Base-by-base conservation (phyloP, 2,888 invertebrate genomes). In the Luperina testacea region DNA sequence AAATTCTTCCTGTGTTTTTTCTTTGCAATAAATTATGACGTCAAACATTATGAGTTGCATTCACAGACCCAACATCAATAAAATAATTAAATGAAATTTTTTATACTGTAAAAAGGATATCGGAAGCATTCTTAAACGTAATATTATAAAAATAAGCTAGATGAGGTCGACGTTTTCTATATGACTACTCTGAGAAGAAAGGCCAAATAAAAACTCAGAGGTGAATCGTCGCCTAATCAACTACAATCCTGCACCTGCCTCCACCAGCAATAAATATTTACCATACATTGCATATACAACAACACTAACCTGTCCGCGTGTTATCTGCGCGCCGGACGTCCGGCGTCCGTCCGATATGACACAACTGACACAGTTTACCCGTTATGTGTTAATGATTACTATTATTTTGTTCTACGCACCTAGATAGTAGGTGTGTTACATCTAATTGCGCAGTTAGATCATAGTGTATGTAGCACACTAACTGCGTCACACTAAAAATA, bases 321-420 rank as follows among this genome's bases (percentile, higher is more conserved):
- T 78, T 89, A 89, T 89, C 90, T 68, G 84, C 80, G 77, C 69
- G 72, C 80, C 89, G 89, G 89, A 89, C 77, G 80, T 89, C 89
- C 87, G 90, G 79, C 84, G 59, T 32, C 72, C 83, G 80, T 48
- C 79, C 80, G 89, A 88, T 86, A 83, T 48, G 87, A 69, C 79
- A 89, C 89, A 83, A 65, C 61, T 82, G 87, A 73, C 85, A 88
- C 89, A 88, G 75, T 83, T 69, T 78, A 74, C 85, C 77, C 80
- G 83, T 83, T 85, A 73, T 80, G 64, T 65, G 64, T 17, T 68
- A 42, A 57, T 85, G 64, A 79, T 74, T 72, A 77, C 78, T 77
- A 53, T 79, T 87, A 74, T 78, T 75, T 70, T 80, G 72, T 61
- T 32, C 73, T 64, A 42, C 13, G 42, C 42, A 42, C 27, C 11